Base-by-base conservation (phyloP, 1,140 invertebrate genomes). In the Amphibalanus amphitrite region DNA sequence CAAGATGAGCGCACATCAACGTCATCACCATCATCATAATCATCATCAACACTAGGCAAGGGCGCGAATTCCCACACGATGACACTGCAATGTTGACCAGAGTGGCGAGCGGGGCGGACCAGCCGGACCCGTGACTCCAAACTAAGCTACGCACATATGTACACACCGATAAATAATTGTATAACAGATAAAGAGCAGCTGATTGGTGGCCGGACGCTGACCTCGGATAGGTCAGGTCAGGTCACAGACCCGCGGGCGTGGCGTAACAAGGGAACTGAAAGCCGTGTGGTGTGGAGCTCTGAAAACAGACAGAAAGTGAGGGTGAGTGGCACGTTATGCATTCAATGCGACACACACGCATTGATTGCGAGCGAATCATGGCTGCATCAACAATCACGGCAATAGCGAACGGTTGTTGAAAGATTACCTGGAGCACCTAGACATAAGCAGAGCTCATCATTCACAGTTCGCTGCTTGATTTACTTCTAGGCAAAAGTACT, bases 131-230 rank as follows among this genome's bases (percentile, higher is more conserved):
- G 47, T 59, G 47, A 59, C 47, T 59, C 47, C 47, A 20, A 17
- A 13, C 47, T 59, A 59, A 23, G 23, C 47, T 59, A 59, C 20
- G 3, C 47, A 59, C 47, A 59, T 59, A 13, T 59, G 47, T 59
- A 59, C 47, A 59, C 47, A 59, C 47, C 38, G 47, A 20, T 59
- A 59, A 59, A 59, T 59, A 59, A 59, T 59, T 6, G 23, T 20
- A 59, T 59, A 59, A 59, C 47, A 59, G 47, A 59, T 59, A 59
- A 59, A 59, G 47, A 59, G 23, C 47, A 59, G 47, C 47, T 59
- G 47, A 59, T 59, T 59, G 47, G 47, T 59, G 47, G 23, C 17
- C 47, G 10, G 47, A 38, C 33, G 33, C 33, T 15, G 33, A 38
- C 33, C 33, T 38, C 4, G 15, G 4, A 4, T 38, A 15, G 33